These are phyloP conservation scores for Hecatera dysodea DNA, from an alignment of 2,888 invertebrate species.

Conservation along the genomic window DNA sequence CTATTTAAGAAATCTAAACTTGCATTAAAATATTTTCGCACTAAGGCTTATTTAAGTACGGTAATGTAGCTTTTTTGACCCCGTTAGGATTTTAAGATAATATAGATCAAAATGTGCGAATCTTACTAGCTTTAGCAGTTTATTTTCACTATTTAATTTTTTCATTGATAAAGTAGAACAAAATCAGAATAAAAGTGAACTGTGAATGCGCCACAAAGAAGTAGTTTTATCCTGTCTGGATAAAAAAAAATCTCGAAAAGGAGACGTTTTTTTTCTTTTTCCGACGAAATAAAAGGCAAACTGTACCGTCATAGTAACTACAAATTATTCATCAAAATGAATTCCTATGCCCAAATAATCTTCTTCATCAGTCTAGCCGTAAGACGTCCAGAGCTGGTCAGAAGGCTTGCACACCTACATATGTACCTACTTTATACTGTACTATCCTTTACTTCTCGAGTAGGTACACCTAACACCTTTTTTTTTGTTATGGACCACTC, in stretches of 20 bases:
- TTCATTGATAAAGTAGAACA: not conserved
- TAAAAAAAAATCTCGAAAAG: no score
- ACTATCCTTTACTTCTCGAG: no score
- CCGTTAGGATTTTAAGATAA: not conserved
- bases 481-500: no score
- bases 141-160: not conserved
- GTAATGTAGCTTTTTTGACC: not conserved
- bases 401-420: no score
- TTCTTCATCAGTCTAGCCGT: not conserved
- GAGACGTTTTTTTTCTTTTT: no score
- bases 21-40: constrained; percentile 18
- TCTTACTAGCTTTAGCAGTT: not conserved
- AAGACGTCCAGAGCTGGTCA: not conserved
- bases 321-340: not conserved
- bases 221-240: not conserved
- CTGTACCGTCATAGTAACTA: no score
- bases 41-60: not conserved
- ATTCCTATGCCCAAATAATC: not conserved
- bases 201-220: not conserved
- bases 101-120: not conserved
- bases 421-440: no score
- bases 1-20: constrained; percentile 13
- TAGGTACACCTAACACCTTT: no score
- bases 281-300: no score
- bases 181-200: not conserved